Conservation (phyloP, 2,888 invertebrate genomes). For the Synanthedon myopaeformis region DNA sequence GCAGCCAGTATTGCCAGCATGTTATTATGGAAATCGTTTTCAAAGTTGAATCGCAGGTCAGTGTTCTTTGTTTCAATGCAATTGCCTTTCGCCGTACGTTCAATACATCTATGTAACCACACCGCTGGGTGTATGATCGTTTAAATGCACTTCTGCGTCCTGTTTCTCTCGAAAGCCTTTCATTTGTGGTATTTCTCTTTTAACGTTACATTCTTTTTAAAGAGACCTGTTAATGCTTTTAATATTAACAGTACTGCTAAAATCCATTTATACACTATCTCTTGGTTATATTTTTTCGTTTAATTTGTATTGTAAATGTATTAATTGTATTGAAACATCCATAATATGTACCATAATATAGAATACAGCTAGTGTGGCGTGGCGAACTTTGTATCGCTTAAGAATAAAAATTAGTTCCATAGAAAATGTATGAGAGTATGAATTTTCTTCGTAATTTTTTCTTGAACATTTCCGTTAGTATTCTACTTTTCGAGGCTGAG, state of each 20-base stretch:
- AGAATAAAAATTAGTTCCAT: too few relatives aligned
- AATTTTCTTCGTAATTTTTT: too few relatives aligned
- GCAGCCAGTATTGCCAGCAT: conserved; percentile 17
- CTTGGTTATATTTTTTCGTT: not conserved
- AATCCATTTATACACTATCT: not conserved
- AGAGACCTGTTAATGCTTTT: conserved; percentile 5
- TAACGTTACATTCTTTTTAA: conserved; percentile 9
- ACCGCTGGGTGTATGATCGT: conserved; percentile 7
- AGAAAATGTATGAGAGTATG: too few relatives aligned
- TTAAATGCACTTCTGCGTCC: conserved; percentile 17
- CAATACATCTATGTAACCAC: conserved; percentile 6
- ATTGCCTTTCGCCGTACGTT: conserved; percentile 24
- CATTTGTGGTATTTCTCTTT: conserved; percentile 16
- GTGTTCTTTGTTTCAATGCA: conserved; percentile 43
- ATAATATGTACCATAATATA: too few relatives aligned
- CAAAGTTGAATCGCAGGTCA: conserved; percentile 35
- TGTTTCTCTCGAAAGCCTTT: conserved; percentile 14
- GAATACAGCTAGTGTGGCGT: too few relatives aligned
- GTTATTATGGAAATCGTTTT: conserved; percentile 55
- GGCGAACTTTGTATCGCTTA: too few relatives aligned
- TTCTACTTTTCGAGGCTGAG: too few relatives aligned
- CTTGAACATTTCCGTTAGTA: too few relatives aligned
- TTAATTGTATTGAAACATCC: not conserved
- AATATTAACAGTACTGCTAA: not conserved
- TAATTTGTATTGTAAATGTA: too few relatives aligned